phyloP scores from a whole-genome alignment of 1,140 invertebrate genomes.

The Archegozetes longisetosus region DNA sequence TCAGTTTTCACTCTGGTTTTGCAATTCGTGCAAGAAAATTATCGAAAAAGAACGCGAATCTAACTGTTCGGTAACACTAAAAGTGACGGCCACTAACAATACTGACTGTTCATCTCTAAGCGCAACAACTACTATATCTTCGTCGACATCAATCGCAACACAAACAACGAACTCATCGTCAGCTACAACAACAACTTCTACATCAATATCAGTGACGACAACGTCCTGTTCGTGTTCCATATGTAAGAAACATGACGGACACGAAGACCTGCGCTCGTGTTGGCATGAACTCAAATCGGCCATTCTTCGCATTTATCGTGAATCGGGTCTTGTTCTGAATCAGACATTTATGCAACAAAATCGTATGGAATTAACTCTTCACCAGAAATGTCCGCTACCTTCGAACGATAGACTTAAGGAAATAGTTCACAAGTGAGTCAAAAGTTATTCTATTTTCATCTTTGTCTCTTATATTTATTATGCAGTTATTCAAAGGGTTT shows the following conservation, averaged over 20 bases:
- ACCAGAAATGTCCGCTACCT: slow-evolving; percentile 18
- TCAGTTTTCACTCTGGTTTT: not conserved
- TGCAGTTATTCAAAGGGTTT: not conserved
- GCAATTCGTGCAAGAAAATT: not conserved
- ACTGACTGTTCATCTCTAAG: not conserved
- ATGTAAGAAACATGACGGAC: not conserved
- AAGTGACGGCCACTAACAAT: not conserved
- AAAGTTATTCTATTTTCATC: slow-evolving; percentile 5
- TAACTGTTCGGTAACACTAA: not conserved
- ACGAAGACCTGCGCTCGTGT: not conserved
- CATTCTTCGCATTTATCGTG: slow-evolving; percentile 25
- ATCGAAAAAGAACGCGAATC: not conserved
- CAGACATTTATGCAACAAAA: not conserved
- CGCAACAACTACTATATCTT: not conserved
- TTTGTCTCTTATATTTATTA: slow-evolving; percentile 17
- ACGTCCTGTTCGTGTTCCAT: not conserved
- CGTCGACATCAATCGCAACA: not conserved
- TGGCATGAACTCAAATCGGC: slow-evolving; percentile 10
- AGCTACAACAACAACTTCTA: not conserved
- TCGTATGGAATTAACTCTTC: not conserved
- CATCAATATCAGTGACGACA: not conserved
- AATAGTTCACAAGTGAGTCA: slow-evolving; percentile 27
- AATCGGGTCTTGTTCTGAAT: slow-evolving; percentile 8
- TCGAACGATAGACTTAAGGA: slow-evolving; percentile 25
- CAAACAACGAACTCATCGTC: not conserved